phyloP scores from a whole-genome alignment of 2,113 vertebrate species.

The Muntiacus muntjak region DNA sequence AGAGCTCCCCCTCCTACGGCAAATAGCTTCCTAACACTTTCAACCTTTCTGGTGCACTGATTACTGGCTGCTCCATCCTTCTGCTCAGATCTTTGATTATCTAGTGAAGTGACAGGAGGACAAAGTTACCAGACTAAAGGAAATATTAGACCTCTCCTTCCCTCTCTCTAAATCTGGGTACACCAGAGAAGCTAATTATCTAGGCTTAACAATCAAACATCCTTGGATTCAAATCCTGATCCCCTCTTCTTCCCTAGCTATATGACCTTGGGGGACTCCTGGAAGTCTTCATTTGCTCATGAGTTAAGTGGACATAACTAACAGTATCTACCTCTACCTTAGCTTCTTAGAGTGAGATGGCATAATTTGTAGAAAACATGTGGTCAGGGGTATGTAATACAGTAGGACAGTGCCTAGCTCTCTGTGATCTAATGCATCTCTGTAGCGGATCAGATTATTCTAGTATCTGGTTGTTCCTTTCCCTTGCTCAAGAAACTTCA shows the following conservation, averaged over 20 bases:
- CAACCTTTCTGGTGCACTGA: background rate
- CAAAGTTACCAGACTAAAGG: background rate
- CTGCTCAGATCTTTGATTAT: background rate
- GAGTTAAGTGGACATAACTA: background rate
- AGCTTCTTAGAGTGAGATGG: background rate
- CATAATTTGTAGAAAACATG: background rate
- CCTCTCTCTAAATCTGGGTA: background rate
- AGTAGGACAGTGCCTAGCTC: background rate
- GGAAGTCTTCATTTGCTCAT: background rate
- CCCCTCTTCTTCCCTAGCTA: background rate
- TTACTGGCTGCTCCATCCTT: background rate
- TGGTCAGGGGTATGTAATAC: background rate
- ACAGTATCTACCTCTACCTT: background rate
- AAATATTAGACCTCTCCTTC: background rate
- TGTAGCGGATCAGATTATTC: background rate
- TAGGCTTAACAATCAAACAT: background rate
- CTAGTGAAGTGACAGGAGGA: background rate
- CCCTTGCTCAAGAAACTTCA: background rate
- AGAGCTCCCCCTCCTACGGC: rapidly evolving
- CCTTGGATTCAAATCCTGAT: background rate
- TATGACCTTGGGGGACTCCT: background rate
- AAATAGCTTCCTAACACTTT: background rate
- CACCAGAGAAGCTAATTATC: background rate
- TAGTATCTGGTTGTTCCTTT: background rate
- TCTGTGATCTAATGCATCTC: background rate